These are phyloP conservation scores for Oryzias sinensis DNA, from an alignment of 2,797 vertebrate genomes.

Conservation along the genomic window DNA sequence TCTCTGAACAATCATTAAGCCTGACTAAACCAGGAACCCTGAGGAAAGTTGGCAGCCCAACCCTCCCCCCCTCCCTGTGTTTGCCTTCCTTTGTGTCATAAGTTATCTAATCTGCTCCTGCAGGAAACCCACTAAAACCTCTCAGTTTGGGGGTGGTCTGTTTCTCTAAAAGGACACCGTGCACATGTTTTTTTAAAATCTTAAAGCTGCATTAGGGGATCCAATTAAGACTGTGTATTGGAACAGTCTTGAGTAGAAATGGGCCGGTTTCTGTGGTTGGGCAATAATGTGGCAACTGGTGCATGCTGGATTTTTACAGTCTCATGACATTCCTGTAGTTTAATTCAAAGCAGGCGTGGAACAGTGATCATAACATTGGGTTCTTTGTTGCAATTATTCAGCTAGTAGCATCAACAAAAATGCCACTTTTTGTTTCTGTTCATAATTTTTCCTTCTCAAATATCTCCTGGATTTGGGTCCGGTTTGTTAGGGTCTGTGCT, in stretches of 20 bases:
- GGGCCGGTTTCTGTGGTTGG: conserved; percentile 56
- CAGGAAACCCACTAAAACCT: conserved; percentile 50
- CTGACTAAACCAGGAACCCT: conserved; percentile 41
- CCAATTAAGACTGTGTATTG: conserved; percentile 55
- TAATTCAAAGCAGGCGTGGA: conserved; percentile 76
- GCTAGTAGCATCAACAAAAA: conserved; percentile 42
- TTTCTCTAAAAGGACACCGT: conserved; percentile 24
- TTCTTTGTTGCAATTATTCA: conserved; percentile 67
- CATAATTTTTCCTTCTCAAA: conserved; percentile 18
- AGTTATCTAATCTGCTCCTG: conserved; percentile 47
- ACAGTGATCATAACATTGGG: conserved; percentile 67
- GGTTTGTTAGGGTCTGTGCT: background rate
- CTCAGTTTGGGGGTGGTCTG: conserved; percentile 58
- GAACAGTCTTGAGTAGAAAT: conserved; percentile 53
- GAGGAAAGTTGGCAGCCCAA: conserved; percentile 33
- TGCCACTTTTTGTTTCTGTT: conserved; percentile 24
- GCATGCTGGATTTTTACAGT: conserved; percentile 71
- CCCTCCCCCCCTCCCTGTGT: conserved; percentile 28
- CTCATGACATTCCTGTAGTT: conserved; percentile 75
- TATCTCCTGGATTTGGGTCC: conserved; percentile 12
- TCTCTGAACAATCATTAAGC: conserved; percentile 61
- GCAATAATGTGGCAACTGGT: conserved; percentile 62
- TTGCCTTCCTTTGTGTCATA: conserved; percentile 44
- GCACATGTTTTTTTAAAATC: conserved; percentile 30
- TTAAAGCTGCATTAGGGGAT: conserved; percentile 44